These are phyloP conservation scores for Eutrigla gurnardus DNA, from an alignment of 2,797 vertebrate species.

Conservation along the genomic window DNA sequence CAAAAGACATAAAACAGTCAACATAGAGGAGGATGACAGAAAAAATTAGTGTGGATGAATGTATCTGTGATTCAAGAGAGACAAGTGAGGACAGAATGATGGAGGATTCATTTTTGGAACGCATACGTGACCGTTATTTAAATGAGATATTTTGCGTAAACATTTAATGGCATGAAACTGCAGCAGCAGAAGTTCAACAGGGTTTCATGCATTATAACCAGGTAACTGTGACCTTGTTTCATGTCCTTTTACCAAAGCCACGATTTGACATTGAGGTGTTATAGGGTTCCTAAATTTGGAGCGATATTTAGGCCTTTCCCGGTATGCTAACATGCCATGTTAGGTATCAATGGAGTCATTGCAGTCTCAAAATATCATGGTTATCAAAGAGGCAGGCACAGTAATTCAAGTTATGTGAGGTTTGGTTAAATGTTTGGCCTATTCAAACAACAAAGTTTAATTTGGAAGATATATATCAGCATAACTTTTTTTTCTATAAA, in stretches of 20 bases:
- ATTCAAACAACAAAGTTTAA: too few species aligned
- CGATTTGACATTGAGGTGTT: not conserved
- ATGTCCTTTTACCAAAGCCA: not conserved
- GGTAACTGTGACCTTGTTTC: not conserved
- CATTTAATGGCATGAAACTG: constrained; percentile 4
- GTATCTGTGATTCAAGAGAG: not conserved
- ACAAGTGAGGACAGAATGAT: not conserved
- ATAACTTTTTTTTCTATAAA: too few species aligned
- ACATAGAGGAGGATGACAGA: not conserved
- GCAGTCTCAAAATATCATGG: not conserved
- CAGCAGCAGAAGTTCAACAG: not conserved
- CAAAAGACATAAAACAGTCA: constrained; percentile 16
- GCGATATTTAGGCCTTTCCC: not conserved
- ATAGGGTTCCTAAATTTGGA: not conserved
- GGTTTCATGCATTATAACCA: not conserved
- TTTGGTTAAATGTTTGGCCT: too few species aligned
- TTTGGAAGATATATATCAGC: too few species aligned
- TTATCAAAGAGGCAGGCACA: too few species aligned
- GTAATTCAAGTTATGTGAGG: too few species aligned
- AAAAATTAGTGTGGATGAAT: not conserved
- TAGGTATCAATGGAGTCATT: not conserved
- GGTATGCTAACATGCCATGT: not conserved
- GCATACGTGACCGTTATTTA: not conserved
- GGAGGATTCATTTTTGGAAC: too few species aligned
- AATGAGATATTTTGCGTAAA: not conserved